Evolutionary conservation across 2,888 invertebrate genomes (phyloP), one percentile per base, ranked within the genome.

Genomic region (Drosophila phalerata): DNA sequence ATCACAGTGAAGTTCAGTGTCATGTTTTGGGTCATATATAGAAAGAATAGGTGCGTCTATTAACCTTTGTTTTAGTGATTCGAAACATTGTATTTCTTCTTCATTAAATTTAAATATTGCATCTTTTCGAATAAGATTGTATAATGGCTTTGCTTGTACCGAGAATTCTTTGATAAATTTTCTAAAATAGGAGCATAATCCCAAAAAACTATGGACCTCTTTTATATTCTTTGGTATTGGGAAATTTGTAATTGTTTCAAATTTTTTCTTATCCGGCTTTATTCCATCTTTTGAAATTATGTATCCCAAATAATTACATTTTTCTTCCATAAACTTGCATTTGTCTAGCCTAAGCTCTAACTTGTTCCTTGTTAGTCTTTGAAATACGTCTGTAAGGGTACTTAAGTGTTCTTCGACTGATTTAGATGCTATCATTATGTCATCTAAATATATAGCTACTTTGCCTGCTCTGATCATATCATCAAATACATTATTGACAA

Each of bases 1-100:
- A 38, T 38, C 38, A 8, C 38, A 38, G 38, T 38, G 15, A 15
- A 38, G 38, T 38, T 38, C 15, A 38, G 38, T 38, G 37, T 37
- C 37, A 4, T 37, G n/a, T 13, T 37, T 37, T 3, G 37, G 37
- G 6, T 37, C 37, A 37, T 37, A 15, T 37, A 37, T 37, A 37
- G 37, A 37, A 37, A 15, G 15, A 15, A 37, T 37, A n/a, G 37
- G 37, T 5, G 37, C 6, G 37, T 38, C 15, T 15, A 38, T 38
- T 6, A 37, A n/a, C 15, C 15, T 38, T 15, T 38, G 38, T 2
- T 38, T 15, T 0, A 38, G 38, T 38, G 38, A 2, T 15, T 38
- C 38, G 8, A 38, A 38, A 15, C 38, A 15, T 15, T 38, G 15
- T 8, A 38, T 15, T 15, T 38, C 38, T 38, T 38, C 38, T 38